Evolutionary conservation across 2,113 vertebrate genomes (phyloP), one percentile per base, ranked within the genome.

Genomic region (Agelaius tricolor): DNA sequence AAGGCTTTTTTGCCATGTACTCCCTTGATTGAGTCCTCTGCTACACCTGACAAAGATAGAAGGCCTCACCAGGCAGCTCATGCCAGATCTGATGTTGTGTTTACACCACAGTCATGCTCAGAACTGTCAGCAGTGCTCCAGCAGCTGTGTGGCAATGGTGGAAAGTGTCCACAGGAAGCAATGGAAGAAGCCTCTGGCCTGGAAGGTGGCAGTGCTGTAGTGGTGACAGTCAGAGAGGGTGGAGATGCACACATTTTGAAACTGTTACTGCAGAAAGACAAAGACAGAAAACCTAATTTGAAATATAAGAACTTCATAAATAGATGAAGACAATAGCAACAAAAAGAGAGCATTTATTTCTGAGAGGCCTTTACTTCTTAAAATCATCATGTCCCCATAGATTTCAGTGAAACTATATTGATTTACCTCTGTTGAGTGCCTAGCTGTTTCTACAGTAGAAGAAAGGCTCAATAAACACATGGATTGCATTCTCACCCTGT

Each of bases 391-490:
- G 2, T 55, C 63, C 77, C 22, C 23, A 51, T 8, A 54, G 26
- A 76, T 87, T 80, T 84, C 39, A 77, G 17, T 80, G 46, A 89
- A 86, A 69, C 15, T 33, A 30, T 26, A 59, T 39, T 43, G 59
- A 76, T 88, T 91, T 93, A 91, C 27, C 33, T 52, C 67, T 87
- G 46, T 69, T 89, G 55, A 39, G 4, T 85, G n/a, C 37, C 52
- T 88, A 51, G 30, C 31, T 77, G 65, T 77, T 93, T 84, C 78
- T 59, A 52, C 23, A 65, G 65, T 24, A 63, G 33, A 93, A 82
- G 14, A 93, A 92, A 82, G 11, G 20, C 44, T 91, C 87, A 93
- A 73, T 76, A 94, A 94, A 86, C 54, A 88, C 81, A 79, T 6
- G 2, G 21, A 49, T 76, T 72, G 7, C 62, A 76, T 73, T 77